These are phyloP conservation scores for Gadus macrocephalus DNA, from an alignment of 2,113 vertebrate species.

Conservation along the genomic window DNA sequence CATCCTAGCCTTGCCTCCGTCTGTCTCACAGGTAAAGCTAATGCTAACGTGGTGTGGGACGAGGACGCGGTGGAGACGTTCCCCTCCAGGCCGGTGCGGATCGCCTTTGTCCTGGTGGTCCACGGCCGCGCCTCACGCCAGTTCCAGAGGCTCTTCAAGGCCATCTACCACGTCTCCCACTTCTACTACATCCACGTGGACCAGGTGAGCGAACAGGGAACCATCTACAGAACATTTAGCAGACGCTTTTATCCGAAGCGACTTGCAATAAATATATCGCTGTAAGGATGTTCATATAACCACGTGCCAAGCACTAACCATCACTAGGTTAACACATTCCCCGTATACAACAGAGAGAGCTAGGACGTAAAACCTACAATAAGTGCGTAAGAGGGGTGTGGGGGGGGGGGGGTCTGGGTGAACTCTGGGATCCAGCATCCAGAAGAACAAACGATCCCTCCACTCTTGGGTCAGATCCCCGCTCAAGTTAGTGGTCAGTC, in stretches of 20 bases:
- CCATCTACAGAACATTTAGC: neutral
- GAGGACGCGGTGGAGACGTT: slow-evolving; percentile 87
- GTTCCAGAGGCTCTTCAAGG: slow-evolving; percentile 95
- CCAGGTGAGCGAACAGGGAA: slow-evolving; percentile 74
- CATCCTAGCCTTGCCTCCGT: too few species aligned
- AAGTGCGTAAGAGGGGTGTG: too few species aligned
- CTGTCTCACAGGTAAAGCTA: slow-evolving; percentile 83
- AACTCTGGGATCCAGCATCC: too few species aligned
- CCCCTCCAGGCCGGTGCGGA: slow-evolving; percentile 83
- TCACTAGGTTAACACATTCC: too few species aligned
- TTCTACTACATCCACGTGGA: slow-evolving; percentile 99
- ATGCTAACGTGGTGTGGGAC: slow-evolving; percentile 90
- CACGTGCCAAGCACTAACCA: too few species aligned
- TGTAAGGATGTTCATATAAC: too few species aligned
- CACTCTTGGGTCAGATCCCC: neutral
- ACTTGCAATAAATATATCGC: too few species aligned
- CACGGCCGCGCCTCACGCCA: slow-evolving; percentile 93
- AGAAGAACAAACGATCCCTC: neutral
- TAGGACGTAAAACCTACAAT: too few species aligned
- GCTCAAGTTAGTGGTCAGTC: too few species aligned
- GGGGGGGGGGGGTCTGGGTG: too few species aligned
- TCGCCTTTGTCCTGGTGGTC: slow-evolving; percentile 94
- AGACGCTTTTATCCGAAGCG: too few species aligned
- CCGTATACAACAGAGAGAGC: too few species aligned
- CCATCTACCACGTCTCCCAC: slow-evolving; percentile 95